Conservation (phyloP, 2,888 invertebrate genomes). For the Cephus pygmeus region DNA sequence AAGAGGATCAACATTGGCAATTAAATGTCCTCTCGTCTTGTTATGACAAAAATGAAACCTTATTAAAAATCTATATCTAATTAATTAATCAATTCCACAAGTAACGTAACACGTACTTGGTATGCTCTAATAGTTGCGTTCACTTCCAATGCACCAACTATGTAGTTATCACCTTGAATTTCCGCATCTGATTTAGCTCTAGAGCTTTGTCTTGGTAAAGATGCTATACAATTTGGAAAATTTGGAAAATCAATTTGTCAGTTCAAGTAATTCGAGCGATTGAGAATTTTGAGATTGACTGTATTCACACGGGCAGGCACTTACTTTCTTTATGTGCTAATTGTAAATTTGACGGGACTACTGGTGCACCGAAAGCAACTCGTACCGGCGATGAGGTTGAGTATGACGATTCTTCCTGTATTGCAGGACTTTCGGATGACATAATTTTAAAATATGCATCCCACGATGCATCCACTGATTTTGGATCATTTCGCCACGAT, state of each 20-base stretch:
- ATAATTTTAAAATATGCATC: conserved; percentile 43
- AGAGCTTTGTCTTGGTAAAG: conserved; percentile 19
- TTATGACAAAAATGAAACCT: conserved; percentile 1
- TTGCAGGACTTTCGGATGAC: not conserved
- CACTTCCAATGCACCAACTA: conserved; percentile 39
- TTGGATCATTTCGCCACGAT: conserved; percentile 47
- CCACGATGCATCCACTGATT: conserved; percentile 50
- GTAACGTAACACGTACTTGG: conserved; percentile 38
- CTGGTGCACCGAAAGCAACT: not conserved
- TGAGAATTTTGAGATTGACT: not conserved
- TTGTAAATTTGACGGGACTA: conserved; percentile 12
- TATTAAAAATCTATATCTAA: not conserved
- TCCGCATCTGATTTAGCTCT: conserved; percentile 30
- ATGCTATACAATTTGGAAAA: not conserved
- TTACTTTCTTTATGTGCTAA: conserved; percentile 7
- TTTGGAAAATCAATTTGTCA: not conserved
- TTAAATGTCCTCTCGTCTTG: conserved; percentile 85
- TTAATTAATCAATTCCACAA: not conserved
- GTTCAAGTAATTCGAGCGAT: not conserved
- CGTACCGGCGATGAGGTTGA: not conserved
- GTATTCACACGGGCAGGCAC: not conserved
- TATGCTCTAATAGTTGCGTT: conserved; percentile 54
- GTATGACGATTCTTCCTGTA: conserved; percentile 2
- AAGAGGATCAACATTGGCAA: conserved; percentile 86
- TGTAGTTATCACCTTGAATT: conserved; percentile 27